A percentile compares a stretch with the other conserved stretches of the same genome.
Evolutionary conservation across 2,113 vertebrate species (phyloP).

Genomic region (Bubo bubo): DNA sequence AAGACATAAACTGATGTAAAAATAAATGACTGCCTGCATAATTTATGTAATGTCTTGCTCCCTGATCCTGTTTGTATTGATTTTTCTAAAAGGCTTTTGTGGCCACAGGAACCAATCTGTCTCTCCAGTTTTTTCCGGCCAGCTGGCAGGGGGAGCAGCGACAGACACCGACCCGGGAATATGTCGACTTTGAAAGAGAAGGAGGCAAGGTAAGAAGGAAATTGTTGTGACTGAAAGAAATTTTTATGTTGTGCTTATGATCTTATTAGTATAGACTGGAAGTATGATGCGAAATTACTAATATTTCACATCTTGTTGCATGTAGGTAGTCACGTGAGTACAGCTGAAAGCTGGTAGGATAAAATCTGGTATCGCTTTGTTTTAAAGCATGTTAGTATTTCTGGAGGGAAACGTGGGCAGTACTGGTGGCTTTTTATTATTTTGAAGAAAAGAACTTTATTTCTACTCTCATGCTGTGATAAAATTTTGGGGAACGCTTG

Average conservation of each 20-base stretch:
- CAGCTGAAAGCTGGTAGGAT: neutral
- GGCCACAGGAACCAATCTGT: slow-evolving; percentile 99
- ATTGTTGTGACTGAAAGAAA: slow-evolving; percentile 14
- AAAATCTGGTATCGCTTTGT: neutral
- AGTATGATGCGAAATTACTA: fast-evolving
- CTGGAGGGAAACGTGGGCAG: neutral
- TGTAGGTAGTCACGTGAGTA: neutral
- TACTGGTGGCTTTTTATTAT: neutral
- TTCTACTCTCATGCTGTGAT: neutral
- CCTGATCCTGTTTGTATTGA: slow-evolving; percentile 98
- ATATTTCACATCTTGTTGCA: neutral
- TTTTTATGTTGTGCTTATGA: neutral
- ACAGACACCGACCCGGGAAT: slow-evolving; percentile 94
- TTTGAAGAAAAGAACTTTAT: neutral
- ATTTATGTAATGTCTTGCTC: slow-evolving; percentile 92
- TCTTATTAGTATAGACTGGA: neutral
- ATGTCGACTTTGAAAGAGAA: slow-evolving; percentile 98
- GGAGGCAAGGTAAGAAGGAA: slow-evolving; percentile 91
- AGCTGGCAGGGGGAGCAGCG: slow-evolving; percentile 96
- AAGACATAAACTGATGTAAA: slow-evolving; percentile 85
- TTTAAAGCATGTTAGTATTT: neutral
- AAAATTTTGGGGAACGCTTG: neutral
- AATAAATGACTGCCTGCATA: slow-evolving; percentile 95
- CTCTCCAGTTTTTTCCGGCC: slow-evolving; percentile 99
- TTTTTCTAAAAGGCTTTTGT: slow-evolving; percentile 99